Conservation (phyloP, 2,888 invertebrate genomes). For the Piscicola geometra region DNA sequence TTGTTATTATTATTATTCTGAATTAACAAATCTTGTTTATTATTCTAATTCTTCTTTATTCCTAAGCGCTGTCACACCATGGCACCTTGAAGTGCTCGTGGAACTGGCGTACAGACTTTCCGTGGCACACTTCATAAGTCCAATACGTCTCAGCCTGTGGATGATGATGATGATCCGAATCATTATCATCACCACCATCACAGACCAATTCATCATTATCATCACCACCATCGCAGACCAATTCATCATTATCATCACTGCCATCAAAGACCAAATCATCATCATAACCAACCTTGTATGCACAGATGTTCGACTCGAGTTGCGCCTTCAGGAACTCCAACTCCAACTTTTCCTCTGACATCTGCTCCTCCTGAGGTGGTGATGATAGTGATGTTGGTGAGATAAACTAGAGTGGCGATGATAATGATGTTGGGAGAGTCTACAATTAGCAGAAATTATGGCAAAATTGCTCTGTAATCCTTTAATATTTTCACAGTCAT, state of each 20-base stretch:
- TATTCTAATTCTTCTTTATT: too few species aligned
- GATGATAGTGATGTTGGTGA: too few species aligned
- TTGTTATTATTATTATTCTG: too few species aligned
- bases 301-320: conserved; percentile 74
- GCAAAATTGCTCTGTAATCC: too few species aligned
- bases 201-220: too few species aligned
- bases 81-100: conserved; percentile 71
- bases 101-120: conserved; percentile 81
- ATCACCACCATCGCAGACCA: not conserved
- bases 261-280: not conserved
- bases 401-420: too few species aligned
- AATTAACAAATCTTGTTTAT: too few species aligned
- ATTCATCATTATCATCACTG: not conserved
- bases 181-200: not conserved
- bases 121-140: conserved; percentile 95
- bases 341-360: conserved; percentile 71
- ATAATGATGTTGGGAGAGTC: too few species aligned
- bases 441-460: too few species aligned
- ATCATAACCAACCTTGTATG: conserved; percentile 64
- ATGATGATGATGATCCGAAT: not conserved
- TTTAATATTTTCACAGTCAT: too few species aligned
- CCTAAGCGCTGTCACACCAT: not conserved
- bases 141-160: conserved; percentile 66
- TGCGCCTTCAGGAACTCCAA: conserved; percentile 72
- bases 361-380: conserved; percentile 60